Base-by-base conservation (phyloP, 2,113 vertebrate species). In the Ceyx melanurus region DNA sequence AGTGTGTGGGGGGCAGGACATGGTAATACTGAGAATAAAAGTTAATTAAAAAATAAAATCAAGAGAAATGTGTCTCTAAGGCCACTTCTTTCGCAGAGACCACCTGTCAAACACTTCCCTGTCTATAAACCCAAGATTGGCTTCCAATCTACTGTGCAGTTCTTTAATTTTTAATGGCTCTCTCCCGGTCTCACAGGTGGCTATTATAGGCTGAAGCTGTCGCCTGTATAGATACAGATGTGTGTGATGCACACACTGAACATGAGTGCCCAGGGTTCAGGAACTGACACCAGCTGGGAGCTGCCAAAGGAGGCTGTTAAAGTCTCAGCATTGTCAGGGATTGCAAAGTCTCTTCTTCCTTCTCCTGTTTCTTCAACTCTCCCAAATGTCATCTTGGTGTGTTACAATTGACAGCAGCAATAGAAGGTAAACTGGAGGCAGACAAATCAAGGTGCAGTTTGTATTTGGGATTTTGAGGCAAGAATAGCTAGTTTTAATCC, bases 11-110 rank as follows among this genome's bases (percentile, higher is more conserved):
- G 25, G 56, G 58, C 62, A 95, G 88, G 92, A 78, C 80, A 94
- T 25, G 82, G 91, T 74, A 97, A 97, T 95, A 91, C 83, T 80
- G 96, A 97, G 96, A 97, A 96, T 97, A 97, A 98, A 98, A 98
- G 96, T 98, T 98, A 98, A 98, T 98, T 98, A 98, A 98, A 98
- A 98, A 98, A 97, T 98, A 98, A 98, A 98, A 98, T 97, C 97
- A 97, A 96, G 97, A 97, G 96, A 87, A 97, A 98, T 97, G 97
- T 97, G 95, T 98, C 98, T 98, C 98, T 5, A 67, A 97, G 97
- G 98, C 97, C 97, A 97, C 86, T 93, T 96, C 94, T 96, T 96
- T 95, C 26, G 25, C 93, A 71, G 94, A 93, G 96, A 97, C 97
- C 98, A 98, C 98, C 98, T 98, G 98, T 97, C 97, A 97, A 97